Evolutionary conservation across 1,140 invertebrate genomes (phyloP).

Genomic region (Hylaeus volcanicus): DNA sequence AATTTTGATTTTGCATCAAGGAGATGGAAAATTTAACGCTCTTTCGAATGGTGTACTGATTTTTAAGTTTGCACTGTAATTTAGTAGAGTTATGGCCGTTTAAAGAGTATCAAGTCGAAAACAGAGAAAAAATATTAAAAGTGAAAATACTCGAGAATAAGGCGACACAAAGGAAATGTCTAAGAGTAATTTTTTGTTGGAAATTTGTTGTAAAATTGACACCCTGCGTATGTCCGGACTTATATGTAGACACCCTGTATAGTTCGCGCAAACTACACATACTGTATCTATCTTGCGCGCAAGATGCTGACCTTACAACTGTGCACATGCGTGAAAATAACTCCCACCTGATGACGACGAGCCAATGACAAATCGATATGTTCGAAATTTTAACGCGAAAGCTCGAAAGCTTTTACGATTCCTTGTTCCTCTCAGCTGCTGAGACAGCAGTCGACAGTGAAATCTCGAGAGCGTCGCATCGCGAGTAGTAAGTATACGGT

Average conservation of each 20-base stretch:
- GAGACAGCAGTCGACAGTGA: conserved; percentile 26
- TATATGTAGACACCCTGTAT: not conserved
- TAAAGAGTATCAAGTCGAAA: too few species aligned
- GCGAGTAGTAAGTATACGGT: conserved; percentile 18
- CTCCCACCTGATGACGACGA: conserved; percentile 19
- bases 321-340: conserved; percentile 37
- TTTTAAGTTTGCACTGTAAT: too few species aligned
- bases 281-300: not conserved
- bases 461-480: conserved; percentile 3
- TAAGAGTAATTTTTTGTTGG: too few species aligned
- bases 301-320: conserved; percentile 18
- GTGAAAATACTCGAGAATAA: too few species aligned
- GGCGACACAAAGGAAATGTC: too few species aligned
- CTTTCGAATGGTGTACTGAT: too few species aligned
- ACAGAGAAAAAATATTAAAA: too few species aligned
- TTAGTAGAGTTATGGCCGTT: too few species aligned
- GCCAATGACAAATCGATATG: conserved; percentile 61
- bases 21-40: too few species aligned
- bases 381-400: conserved; percentile 56
- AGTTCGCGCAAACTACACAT: not conserved
- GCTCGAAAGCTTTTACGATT: conserved; percentile 24
- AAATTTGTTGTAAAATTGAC: too few species aligned
- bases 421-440: not conserved
- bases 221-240: too few species aligned
- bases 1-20: too few species aligned